Conservation (phyloP, 2,113 vertebrate species). For the Semnopithecus entellus region DNA sequence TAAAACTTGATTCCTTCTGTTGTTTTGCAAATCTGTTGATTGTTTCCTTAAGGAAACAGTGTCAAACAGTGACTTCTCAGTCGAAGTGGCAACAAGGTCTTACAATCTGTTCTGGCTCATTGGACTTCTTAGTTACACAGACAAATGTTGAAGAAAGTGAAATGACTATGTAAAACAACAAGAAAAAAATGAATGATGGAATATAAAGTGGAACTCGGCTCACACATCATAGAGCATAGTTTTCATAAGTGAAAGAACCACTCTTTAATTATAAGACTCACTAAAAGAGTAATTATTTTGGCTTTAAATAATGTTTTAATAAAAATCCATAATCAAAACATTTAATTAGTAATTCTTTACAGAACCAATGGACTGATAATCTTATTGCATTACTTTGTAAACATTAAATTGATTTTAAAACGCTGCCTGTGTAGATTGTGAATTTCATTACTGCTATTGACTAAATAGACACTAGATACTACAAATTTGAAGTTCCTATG, state of each 20-base stretch:
- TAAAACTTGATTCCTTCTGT: conserved; percentile 68
- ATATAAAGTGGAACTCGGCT: background rate
- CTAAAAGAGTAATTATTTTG: conserved; percentile 6
- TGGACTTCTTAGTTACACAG: conserved; percentile 43
- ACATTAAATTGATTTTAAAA: conserved; percentile 59
- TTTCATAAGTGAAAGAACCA: background rate
- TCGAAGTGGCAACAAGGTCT: conserved; percentile 65
- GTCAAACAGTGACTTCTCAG: conserved; percentile 58
- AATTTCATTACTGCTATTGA: conserved; percentile 45
- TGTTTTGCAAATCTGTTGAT: conserved; percentile 77
- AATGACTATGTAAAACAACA: conserved; percentile 23
- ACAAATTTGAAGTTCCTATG: background rate
- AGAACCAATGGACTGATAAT: background rate
- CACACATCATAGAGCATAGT: background rate
- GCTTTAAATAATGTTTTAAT: conserved; percentile 41
- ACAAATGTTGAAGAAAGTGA: conserved; percentile 45
- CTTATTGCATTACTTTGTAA: conserved; percentile 60
- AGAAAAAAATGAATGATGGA: background rate
- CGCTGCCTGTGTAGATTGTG: background rate
- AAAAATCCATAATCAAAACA: conserved; percentile 25
- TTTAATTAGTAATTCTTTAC: conserved; percentile 20
- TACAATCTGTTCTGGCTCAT: conserved; percentile 66
- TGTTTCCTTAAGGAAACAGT: conserved; percentile 73
- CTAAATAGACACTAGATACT: background rate
- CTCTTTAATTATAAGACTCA: background rate